Base-by-base conservation (phyloP, 2,888 invertebrate genomes). In the Leptinotarsa haldemani region DNA sequence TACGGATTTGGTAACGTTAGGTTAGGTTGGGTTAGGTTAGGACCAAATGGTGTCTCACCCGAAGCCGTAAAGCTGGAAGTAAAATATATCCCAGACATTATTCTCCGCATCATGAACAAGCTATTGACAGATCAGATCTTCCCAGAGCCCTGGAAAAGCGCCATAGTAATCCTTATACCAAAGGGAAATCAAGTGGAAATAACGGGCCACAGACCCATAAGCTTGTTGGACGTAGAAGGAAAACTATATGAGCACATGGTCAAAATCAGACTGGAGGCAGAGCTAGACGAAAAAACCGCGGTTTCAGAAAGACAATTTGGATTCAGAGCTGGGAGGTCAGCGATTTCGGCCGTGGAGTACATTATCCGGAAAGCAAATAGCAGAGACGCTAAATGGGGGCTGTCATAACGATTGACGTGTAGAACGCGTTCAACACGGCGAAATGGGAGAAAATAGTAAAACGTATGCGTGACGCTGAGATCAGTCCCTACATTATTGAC, bases 301-400 rank as follows among this genome's bases (percentile, higher is more conserved):
- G 4, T 53, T 5, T 53, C 52, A n/a, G 52, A 53, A n/a, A 53
- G n/a, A 16, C 20, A 18, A 18, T 53, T 53, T 53, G 53, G 53
- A 0, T 53, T 53, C 18, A 53, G 53, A 18, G 53, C 53, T 7
- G 18, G 7, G 53, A 53, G 7, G 18, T 18, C n/a, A 7, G n/a
- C 53, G 18, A 18, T 75, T 30, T 16, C 56, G 18, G 73, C 75
- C 1, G 15, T 70, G 4, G n/a, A 61, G 40, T 47, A 18, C 13
- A 66, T 70, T 1, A 18, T 53, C 12, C 16, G 13, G 12, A 53
- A 58, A 46, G 70, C 47, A 1, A 40, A 20, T 9, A 9, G 18
- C 53, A 18, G 53, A n/a, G 3, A 3, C 7, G 18, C 53, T 4
- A 53, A 4, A 53, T 53, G 53, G 53, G 18, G 4, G 53, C 53